A percentile compares a stretch with the other conserved stretches of the same genome.
phyloP scores from a whole-genome alignment of 2,797 vertebrate genomes.

The Ambastaia sidthimunki region DNA sequence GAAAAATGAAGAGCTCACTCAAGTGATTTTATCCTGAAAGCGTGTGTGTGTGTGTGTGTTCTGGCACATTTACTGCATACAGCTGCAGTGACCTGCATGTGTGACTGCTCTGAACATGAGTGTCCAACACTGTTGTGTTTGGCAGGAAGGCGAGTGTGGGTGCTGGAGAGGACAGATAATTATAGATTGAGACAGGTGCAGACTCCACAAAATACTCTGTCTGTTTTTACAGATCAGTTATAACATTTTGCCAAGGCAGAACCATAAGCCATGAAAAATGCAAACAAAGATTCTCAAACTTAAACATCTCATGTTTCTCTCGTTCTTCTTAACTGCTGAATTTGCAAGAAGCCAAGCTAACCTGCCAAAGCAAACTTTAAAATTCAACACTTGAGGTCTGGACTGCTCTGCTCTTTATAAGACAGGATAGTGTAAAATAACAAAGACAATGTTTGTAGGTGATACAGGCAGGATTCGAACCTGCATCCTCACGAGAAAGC shows the following conservation, averaged over 20 bases:
- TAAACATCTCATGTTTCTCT: too few species aligned
- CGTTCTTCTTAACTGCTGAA: too few species aligned
- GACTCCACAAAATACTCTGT: background rate
- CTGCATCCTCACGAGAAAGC: too few species aligned
- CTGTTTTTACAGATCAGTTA: background rate
- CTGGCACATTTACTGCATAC: background rate
- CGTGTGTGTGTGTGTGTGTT: too few species aligned
- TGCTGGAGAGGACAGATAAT: constrained; percentile 22
- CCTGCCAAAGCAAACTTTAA: background rate
- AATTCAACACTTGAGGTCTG: background rate
- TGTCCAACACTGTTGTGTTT: background rate
- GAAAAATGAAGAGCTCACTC: background rate
- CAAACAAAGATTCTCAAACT: too few species aligned
- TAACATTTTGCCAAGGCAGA: background rate
- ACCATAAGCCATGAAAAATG: background rate
- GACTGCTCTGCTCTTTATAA: background rate
- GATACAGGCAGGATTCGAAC: background rate
- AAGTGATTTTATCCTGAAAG: background rate
- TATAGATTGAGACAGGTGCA: constrained; percentile 22
- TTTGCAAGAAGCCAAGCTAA: background rate
- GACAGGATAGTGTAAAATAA: too few species aligned
- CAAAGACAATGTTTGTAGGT: background rate
- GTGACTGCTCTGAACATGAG: background rate
- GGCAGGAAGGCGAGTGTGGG: constrained; percentile 16
- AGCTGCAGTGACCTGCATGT: background rate